Percentiles rank a stretch among this genome's conserved stretches.
These are phyloP conservation scores for Cranoglanis bouderius DNA, from an alignment of 2,113 vertebrate species.

Conservation along the genomic window DNA sequence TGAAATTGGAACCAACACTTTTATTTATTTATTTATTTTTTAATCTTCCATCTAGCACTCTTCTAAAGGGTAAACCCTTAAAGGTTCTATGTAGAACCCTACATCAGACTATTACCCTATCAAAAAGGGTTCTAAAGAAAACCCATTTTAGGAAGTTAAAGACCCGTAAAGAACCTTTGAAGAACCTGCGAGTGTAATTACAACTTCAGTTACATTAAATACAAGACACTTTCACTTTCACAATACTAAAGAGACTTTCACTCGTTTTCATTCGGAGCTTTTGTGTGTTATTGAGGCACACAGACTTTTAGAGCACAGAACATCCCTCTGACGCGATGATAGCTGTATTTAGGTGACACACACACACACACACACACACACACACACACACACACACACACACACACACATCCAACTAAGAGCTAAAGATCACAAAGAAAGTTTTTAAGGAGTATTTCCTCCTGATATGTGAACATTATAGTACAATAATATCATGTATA, in stretches of 20 bases:
- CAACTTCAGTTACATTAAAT: neutral
- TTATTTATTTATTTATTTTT: no score
- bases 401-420: neutral
- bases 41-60: neutral
- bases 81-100: neutral
- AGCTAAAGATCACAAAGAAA: neutral
- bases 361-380: neutral
- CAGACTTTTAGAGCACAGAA: neutral
- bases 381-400: neutral
- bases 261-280: neutral
- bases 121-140: neutral
- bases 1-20: neutral
- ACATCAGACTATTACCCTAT: neutral
- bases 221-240: neutral
- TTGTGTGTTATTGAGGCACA: neutral
- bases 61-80: neutral
- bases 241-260: no score
- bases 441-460: neutral
- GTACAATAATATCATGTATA: neutral
- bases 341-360: constrained; percentile 18
- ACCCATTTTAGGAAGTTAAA: neutral
- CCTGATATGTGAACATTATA: neutral
- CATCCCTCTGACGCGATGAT: neutral
- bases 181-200: neutral
- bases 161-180: neutral